Base-by-base conservation (phyloP, 1,140 invertebrate species). In the Asbolus verrucosus region DNA sequence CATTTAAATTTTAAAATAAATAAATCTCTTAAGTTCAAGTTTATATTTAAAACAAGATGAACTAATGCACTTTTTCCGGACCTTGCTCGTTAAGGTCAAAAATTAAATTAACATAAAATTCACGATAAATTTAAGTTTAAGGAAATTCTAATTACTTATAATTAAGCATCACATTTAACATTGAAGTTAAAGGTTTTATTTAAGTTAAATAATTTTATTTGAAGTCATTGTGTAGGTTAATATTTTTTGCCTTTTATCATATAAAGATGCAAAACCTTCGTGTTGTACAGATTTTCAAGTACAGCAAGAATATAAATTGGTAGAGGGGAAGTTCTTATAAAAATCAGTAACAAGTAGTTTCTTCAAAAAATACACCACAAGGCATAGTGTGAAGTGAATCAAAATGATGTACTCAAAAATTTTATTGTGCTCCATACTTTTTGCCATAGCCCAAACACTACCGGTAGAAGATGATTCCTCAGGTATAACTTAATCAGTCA, bases 291-390 rank as follows among this genome's bases (percentile, higher is more conserved):
- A 62, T 63, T 39, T 24, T 39, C 61, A 63, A 63, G 61, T 63
- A 63, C 39, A 63, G 41, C 61, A 39, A 63, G 16, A 63, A 18
- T 4, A 19, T 54, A 54, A 6, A 33, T 24, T 41, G 11, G 61
- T 63, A 41, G 61, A 39, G 61, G 61, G 61, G 61, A 38, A 63
- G 33, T 38, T 41, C 39, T 41, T 63, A 63, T 63, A 63, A 63
- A 41, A 63, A 63, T 63, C 61, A 63, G 27, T 39, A 63, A 13
- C 19, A 54, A 24, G 8, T 27, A 27, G 19, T 24, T 54, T 14
- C 46, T 2, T 39, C 36, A 38, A 63, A 63, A 63, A 18, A 36
- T n/a, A 4, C 11, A 11, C 2, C 2, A 4, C 9, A n/a, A 27
- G n/a, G 9, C 6, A 14, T 18, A n/a, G 6, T 18, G 6, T 46